A percentile compares a stretch with the other conserved stretches of the same genome.
Evolutionary conservation across 2,113 vertebrate genomes (phyloP).

Genomic region (Sebastes fasciatus): DNA sequence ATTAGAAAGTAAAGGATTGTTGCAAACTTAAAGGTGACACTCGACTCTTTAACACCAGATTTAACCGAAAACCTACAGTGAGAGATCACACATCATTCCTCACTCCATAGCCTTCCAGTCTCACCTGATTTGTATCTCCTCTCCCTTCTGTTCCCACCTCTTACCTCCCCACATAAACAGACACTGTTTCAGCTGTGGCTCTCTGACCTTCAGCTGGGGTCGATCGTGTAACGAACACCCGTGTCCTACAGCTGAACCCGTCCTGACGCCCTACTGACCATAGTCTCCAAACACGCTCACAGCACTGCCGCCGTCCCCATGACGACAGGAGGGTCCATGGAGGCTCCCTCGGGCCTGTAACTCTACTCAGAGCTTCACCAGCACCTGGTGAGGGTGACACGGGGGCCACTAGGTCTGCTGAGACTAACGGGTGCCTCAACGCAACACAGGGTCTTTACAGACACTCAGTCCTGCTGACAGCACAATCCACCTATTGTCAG

Average conservation of each 20-base stretch:
- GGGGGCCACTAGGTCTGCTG: constrained; percentile 63
- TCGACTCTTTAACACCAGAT: background rate
- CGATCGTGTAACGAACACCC: constrained; percentile 78
- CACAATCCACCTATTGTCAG: constrained; percentile 76
- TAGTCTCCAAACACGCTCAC: constrained; percentile 48
- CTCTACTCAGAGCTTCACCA: constrained; percentile 73
- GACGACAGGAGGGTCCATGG: constrained; percentile 49
- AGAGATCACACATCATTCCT: constrained; percentile 30
- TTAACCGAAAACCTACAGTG: background rate
- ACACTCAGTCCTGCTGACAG: constrained; percentile 48
- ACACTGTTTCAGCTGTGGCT: constrained; percentile 54
- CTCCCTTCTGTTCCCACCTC: constrained; percentile 34
- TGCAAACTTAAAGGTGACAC: background rate
- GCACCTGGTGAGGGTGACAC: constrained; percentile 75
- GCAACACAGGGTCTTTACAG: constrained; percentile 62
- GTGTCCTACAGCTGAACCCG: constrained; percentile 80
- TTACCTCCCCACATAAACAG: constrained; percentile 48
- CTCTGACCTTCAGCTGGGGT: constrained; percentile 62
- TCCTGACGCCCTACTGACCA: constrained; percentile 50
- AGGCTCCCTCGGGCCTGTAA: constrained; percentile 72
- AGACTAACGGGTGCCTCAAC: constrained; percentile 63
- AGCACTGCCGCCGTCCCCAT: constrained; percentile 41
- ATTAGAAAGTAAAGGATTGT: background rate
- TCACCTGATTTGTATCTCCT: constrained; percentile 43
- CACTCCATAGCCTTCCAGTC: constrained; percentile 8